A percentile compares a stretch with the other conserved stretches of the same genome.
phyloP scores from a whole-genome alignment of 2,888 invertebrate genomes.

The Polia nebulosa region DNA sequence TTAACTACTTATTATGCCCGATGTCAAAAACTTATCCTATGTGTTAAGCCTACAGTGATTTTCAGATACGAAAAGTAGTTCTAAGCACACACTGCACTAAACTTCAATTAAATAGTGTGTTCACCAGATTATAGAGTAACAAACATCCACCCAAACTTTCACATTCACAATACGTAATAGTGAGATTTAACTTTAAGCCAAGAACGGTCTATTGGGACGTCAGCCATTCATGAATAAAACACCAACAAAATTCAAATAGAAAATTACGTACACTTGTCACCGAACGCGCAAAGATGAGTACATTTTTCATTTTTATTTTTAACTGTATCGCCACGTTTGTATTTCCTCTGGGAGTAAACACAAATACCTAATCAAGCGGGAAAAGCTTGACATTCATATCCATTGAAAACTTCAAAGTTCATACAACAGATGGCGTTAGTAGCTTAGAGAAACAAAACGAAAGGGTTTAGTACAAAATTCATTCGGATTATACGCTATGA shows the following conservation, averaged over 20 bases:
- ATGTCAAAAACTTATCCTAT: no score
- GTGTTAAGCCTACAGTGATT: no score
- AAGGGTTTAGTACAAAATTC: not conserved
- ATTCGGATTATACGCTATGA: not conserved
- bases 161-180: not conserved
- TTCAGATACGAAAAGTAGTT: no score
- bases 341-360: conserved; percentile 58
- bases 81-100: no score
- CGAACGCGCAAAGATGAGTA: conserved; percentile 17
- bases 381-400: conserved; percentile 42
- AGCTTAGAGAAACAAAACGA: not conserved
- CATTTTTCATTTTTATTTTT: conserved; percentile 56
- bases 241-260: conserved; percentile 15
- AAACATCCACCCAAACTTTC: not conserved
- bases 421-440: conserved; percentile 46
- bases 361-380: conserved; percentile 59
- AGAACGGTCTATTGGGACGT: not conserved
- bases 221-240: conserved; percentile 24
- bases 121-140: not conserved
- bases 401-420: conserved; percentile 24
- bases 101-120: not conserved
- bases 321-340: conserved; percentile 38
- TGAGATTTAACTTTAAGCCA: not conserved
- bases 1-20: no score
- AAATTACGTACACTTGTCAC: conserved; percentile 26